Conservation (phyloP, 2,113 vertebrate genomes). For the Dermatemys mawii region DNA sequence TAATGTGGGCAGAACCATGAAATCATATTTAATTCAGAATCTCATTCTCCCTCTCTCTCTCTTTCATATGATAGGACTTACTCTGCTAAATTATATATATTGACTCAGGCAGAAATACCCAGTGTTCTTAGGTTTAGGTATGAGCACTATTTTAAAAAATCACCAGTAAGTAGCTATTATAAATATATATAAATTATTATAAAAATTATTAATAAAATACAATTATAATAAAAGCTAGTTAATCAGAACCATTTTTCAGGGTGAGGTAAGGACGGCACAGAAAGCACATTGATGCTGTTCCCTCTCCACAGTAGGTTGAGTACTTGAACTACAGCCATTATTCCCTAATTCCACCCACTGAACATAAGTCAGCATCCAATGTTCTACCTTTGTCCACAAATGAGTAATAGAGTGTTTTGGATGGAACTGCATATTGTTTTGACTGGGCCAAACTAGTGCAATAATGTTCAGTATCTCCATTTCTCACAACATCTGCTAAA, state of each 20-base stretch:
- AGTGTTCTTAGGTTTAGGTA: not conserved
- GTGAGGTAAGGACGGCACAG: not conserved
- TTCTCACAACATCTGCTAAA: not conserved
- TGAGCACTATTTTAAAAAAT: not conserved
- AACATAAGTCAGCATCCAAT: fast-evolving
- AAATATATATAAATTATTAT: not conserved
- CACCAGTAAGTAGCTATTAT: not conserved
- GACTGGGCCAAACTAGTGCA: not conserved
- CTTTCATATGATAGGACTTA: fast-evolving
- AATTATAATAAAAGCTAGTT: not conserved
- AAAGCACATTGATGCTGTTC: not conserved
- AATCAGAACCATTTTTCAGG: not conserved
- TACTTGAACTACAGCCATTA: not conserved
- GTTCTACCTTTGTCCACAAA: not conserved
- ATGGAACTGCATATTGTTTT: not conserved
- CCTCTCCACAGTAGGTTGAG: not conserved
- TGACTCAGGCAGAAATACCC: not conserved
- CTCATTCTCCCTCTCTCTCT: no score
- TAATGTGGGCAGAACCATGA: no score
- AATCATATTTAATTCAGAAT: no score
- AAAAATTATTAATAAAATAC: not conserved
- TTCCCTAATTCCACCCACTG: not conserved
- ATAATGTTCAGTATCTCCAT: not conserved
- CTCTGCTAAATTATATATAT: not conserved
- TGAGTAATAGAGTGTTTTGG: not conserved